phyloP scores from a whole-genome alignment of 2,888 invertebrate genomes.

The Cantharis flavilabris region DNA sequence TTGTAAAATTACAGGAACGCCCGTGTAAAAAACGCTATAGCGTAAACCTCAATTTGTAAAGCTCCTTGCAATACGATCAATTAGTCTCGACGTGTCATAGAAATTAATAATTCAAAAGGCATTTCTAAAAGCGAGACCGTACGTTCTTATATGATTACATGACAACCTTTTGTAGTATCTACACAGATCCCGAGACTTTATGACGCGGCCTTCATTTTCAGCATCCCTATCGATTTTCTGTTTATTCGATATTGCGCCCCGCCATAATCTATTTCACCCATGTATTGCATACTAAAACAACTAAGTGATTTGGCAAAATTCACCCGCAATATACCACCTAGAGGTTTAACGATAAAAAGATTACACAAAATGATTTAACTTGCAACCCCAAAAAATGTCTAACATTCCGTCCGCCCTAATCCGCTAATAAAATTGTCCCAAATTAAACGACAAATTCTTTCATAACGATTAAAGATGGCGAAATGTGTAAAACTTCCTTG shows the following conservation, averaged over 20 bases:
- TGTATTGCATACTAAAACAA: constrained; percentile 2
- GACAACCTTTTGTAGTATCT: constrained; percentile 15
- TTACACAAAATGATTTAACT: neutral
- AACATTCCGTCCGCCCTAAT: neutral
- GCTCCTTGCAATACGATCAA: constrained; percentile 2
- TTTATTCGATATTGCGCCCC: constrained; percentile 16
- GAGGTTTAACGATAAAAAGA: neutral
- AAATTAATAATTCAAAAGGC: constrained; percentile 13
- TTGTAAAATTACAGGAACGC: neutral
- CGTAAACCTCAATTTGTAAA: neutral
- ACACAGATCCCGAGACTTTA: constrained; percentile 11
- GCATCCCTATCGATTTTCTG: constrained; percentile 21
- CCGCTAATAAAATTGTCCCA: neutral
- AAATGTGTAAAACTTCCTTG: neutral
- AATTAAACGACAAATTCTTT: neutral
- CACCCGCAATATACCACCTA: neutral
- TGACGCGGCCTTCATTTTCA: constrained; percentile 16
- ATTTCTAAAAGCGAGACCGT: constrained; percentile 3
- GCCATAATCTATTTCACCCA: constrained; percentile 6
- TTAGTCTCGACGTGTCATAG: constrained; percentile 4
- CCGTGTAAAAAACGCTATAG: neutral
- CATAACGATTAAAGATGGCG: neutral
- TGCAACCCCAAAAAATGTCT: neutral
- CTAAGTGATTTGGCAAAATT: neutral
- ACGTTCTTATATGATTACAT: neutral